Base-by-base conservation (phyloP, 2,888 invertebrate species). In the Drosophila subsilvestris region DNA sequence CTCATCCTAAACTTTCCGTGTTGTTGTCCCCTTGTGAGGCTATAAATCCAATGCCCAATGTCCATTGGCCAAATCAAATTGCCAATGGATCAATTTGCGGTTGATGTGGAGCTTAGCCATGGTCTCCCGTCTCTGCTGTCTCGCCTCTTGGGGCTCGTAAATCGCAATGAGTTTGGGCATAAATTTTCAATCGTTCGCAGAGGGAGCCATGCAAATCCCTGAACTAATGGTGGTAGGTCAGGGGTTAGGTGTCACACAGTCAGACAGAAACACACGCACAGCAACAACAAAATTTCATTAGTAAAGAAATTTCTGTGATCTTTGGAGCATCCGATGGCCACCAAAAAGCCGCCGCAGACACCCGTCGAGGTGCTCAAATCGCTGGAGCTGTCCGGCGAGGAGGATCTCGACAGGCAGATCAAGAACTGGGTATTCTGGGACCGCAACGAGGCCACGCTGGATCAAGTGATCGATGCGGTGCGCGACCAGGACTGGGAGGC, bases 381-480 rank as follows among this genome's bases (percentile, higher is more conserved):
- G 0, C 53, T 86, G 10, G 10, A 37, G 18, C 22, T 84, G 2
- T 90, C 90, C 7, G 80, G 88, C 1, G 74, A 89, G 1, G 49
- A n/a, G 8, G 93, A 93, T 74, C 91, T 97, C 59, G 94, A 96
- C 89, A 89, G 91, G 18, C 95, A 95, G 90, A 94, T 97, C 29
- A 92, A 93, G 29, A 94, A 95, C 83, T 97, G 97, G 97, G 91
- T 97, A 3, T 90, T 93, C 75, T 96, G 95, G 94, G 97, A 97
- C 89, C 75, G 95, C 94, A 96, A 97, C 92, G 93, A 94, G 47
- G 93, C 92, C 42, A 96, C 96, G 0, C 91, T 92, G 9, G 89
- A 93, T 32, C 96, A 96, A 92, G 94, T 98, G 12, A 82, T 93
- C 51, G 91, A 93, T 0, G 93, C 97, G 68, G 92, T 95, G 0